Evolutionary conservation across 2,797 vertebrate genomes (phyloP).

Genomic region (Microctenopoma stevenorrisi): DNA sequence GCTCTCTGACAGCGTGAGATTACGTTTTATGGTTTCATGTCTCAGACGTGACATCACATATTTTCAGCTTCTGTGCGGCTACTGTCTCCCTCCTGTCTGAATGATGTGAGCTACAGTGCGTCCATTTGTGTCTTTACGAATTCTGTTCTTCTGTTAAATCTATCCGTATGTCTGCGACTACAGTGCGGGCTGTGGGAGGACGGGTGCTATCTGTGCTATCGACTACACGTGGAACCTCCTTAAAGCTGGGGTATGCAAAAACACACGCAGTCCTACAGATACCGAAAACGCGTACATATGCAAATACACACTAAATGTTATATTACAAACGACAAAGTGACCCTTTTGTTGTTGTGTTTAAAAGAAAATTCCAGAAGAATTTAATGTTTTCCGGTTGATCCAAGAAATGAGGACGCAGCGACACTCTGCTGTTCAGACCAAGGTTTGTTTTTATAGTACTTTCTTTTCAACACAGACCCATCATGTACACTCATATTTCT

Average conservation of each 20-base stretch:
- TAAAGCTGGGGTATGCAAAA: slow-evolving; percentile 92
- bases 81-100: slow-evolving; percentile 70
- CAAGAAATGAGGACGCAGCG: slow-evolving; percentile 99
- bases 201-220: slow-evolving; percentile 98
- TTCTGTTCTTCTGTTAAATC: slow-evolving; percentile 11
- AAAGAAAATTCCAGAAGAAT: slow-evolving; percentile 98
- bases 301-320: background rate
- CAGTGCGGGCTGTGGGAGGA: slow-evolving; percentile 98
- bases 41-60: slow-evolving; percentile 39
- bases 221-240: slow-evolving; percentile 99
- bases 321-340: background rate
- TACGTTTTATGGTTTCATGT: slow-evolving; percentile 61
- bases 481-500: background rate
- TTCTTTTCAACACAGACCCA: background rate
- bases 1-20: slow-evolving; percentile 57
- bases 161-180: slow-evolving; percentile 54
- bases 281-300: slow-evolving; percentile 5
- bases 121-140: slow-evolving; percentile 9
- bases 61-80: slow-evolving; percentile 50
- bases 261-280: slow-evolving; percentile 5
- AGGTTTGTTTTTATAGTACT: slow-evolving; percentile 81
- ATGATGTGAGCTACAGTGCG: background rate
- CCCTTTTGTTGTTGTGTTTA: slow-evolving; percentile 42
- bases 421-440: slow-evolving; percentile 98
- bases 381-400: slow-evolving; percentile 96